These are phyloP conservation scores for Sceliomorpha sp. DNA, from an alignment of 2,888 invertebrate genomes.

Conservation along the genomic window DNA sequence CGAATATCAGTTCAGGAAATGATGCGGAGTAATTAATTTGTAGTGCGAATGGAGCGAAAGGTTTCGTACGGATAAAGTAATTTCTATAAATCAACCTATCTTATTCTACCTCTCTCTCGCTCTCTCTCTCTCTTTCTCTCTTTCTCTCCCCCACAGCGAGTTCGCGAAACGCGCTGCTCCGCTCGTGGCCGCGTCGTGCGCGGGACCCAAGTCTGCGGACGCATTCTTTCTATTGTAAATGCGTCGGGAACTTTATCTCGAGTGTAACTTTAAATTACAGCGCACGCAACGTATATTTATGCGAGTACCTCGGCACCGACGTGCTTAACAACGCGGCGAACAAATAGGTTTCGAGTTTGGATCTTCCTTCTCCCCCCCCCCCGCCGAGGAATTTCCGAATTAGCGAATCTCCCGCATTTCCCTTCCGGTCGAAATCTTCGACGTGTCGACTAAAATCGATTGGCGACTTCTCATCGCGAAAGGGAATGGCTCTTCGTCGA, in stretches of 20 bases:
- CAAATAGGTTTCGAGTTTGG: conserved; percentile 26
- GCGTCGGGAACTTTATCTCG: conserved; percentile 47
- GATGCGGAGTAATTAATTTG: conserved; percentile 48
- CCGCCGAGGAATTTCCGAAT: conserved; percentile 39
- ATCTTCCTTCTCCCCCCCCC: too few relatives aligned
- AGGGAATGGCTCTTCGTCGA: too few relatives aligned
- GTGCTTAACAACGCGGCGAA: conserved; percentile 33
- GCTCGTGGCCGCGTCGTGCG: conserved; percentile 27
- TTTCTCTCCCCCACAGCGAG: too few relatives aligned
- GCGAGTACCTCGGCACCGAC: conserved; percentile 35
- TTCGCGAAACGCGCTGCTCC: conserved; percentile 38
- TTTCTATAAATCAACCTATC: conserved; percentile 54
- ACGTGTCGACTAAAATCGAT: too few relatives aligned
- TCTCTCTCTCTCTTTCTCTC: too few relatives aligned
- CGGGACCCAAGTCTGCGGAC: conserved; percentile 39
- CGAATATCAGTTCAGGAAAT: conserved; percentile 48
- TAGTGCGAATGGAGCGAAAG: conserved; percentile 40
- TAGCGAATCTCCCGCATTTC: background rate
- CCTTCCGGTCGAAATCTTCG: too few relatives aligned
- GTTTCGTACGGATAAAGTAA: conserved; percentile 39
- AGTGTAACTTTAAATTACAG: conserved; percentile 49
- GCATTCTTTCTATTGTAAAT: conserved; percentile 54
- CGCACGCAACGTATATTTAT: conserved; percentile 45
- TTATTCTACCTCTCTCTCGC: too few relatives aligned
- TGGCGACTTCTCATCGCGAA: too few relatives aligned